A percentile compares a stretch with the other conserved stretches of the same genome.
These are phyloP conservation scores for Ptychadena robeensis DNA, from an alignment of 2,797 vertebrate species.

Conservation along the genomic window DNA sequence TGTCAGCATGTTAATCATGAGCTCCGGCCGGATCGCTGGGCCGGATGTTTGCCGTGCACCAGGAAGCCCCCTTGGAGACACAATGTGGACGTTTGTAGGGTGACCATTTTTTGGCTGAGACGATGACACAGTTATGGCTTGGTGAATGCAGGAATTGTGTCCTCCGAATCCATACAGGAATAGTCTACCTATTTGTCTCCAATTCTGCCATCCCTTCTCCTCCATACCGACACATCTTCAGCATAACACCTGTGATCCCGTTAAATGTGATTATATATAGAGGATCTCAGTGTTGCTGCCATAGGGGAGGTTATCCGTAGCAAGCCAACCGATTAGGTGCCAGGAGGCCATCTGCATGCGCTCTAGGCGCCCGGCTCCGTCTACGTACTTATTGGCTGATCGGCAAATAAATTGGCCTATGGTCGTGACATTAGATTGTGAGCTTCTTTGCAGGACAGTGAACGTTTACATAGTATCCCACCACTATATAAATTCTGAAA, in stretches of 20 bases:
- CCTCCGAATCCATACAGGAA: not conserved
- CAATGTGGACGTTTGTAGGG: slow-evolving; percentile 3
- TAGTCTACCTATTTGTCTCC: not conserved
- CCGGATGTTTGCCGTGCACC: slow-evolving; percentile 28
- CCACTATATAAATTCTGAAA: too few species aligned
- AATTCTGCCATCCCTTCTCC: not conserved
- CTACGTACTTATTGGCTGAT: too few species aligned
- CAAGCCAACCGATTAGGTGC: not conserved
- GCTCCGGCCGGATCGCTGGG: not conserved
- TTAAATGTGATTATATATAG: not conserved
- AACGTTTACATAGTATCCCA: too few species aligned
- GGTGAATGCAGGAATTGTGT: not conserved
- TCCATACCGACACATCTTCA: not conserved
- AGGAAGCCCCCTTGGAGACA: slow-evolving; percentile 44
- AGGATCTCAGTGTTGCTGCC: not conserved
- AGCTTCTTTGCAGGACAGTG: too few species aligned
- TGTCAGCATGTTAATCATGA: slow-evolving; percentile 57
- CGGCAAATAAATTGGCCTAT: too few species aligned
- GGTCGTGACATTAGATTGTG: too few species aligned
- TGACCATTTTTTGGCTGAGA: not conserved
- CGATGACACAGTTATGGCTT: not conserved
- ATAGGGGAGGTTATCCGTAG: not conserved
- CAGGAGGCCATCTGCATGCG: too few species aligned
- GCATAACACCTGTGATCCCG: not conserved
- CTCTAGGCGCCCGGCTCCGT: too few species aligned